phyloP scores from a whole-genome alignment of 1,140 invertebrate genomes.

The Nylanderia fulva region DNA sequence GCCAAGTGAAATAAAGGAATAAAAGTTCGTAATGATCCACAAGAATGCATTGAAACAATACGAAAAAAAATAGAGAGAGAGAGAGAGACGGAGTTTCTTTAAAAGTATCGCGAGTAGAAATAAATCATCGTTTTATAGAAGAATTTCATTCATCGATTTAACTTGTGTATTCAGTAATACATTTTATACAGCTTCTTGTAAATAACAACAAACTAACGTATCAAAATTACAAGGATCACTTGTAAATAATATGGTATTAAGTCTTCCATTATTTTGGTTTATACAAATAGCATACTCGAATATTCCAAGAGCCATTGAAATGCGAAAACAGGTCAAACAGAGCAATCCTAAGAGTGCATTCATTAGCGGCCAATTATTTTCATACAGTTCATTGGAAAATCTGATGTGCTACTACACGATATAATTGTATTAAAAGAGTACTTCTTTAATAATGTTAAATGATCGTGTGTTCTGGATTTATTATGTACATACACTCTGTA shows the following conservation, averaged over 20 bases:
- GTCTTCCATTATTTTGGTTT: conserved; percentile 22
- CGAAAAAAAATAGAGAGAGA: too few relatives aligned
- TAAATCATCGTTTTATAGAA: not conserved
- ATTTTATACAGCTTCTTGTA: not conserved
- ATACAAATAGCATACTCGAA: conserved; percentile 2
- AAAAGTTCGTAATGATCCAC: conserved; percentile 52
- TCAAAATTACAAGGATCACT: not conserved
- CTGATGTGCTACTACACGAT: not conserved
- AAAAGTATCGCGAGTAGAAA: not conserved
- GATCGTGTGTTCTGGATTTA: not conserved
- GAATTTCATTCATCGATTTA: not conserved
- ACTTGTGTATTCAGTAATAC: not conserved
- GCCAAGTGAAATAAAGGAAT: conserved; percentile 61
- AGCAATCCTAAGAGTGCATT: conserved; percentile 67
- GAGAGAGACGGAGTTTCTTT: not conserved
- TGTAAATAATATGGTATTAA: not conserved
- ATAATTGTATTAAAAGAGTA: conserved; percentile 38
- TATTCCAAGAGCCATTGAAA: conserved; percentile 49
- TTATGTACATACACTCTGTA: not conserved
- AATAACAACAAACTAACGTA: not conserved
- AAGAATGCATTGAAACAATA: conserved; percentile 9
- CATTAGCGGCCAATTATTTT: conserved; percentile 83
- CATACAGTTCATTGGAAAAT: conserved; percentile 73
- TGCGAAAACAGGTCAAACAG: conserved; percentile 48
- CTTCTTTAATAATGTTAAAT: not conserved